Percentiles rank a stretch among this genome's conserved stretches.
Conservation (phyloP, 1,140 invertebrate species). For the Ganaspis sp. region DNA sequence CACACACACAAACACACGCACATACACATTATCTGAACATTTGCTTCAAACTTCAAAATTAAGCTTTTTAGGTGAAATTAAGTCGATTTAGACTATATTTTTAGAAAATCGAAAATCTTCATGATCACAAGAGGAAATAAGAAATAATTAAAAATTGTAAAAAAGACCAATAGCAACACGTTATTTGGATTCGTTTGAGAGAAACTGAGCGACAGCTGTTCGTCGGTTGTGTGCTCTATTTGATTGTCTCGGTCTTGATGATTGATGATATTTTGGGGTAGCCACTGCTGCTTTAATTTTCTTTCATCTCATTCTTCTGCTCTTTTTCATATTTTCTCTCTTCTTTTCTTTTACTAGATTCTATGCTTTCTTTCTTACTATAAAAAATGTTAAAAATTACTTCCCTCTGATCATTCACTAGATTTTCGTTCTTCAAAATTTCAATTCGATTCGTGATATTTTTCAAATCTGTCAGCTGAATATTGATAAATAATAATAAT, state of each 20-base stretch:
- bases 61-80: too few relatives aligned
- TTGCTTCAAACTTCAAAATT: too few relatives aligned
- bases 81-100: too few relatives aligned
- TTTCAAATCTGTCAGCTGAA: too few relatives aligned
- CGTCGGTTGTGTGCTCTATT: conserved; percentile 71
- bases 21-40: too few relatives aligned
- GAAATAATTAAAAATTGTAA: not conserved
- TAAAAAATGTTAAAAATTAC: not conserved
- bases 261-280: conserved; percentile 76
- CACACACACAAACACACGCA: too few relatives aligned
- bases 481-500: too few relatives aligned
- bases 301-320: conserved; percentile 57
- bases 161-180: conserved; percentile 56
- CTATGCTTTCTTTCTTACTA: conserved; percentile 37
- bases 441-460: too few relatives aligned
- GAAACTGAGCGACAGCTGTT: conserved; percentile 75
- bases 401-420: not conserved
- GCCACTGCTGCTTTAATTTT: conserved; percentile 58
- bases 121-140: not conserved
- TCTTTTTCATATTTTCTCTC: conserved; percentile 54
- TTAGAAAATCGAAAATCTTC: too few relatives aligned
- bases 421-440: too few relatives aligned
- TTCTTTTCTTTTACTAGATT: conserved; percentile 41
- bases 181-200: conserved; percentile 65
- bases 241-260: conserved; percentile 76